Percentiles rank a stretch among this genome's conserved stretches.
phyloP scores from a whole-genome alignment of 1,140 invertebrate species.

The Thalassaphorura encarpata region DNA sequence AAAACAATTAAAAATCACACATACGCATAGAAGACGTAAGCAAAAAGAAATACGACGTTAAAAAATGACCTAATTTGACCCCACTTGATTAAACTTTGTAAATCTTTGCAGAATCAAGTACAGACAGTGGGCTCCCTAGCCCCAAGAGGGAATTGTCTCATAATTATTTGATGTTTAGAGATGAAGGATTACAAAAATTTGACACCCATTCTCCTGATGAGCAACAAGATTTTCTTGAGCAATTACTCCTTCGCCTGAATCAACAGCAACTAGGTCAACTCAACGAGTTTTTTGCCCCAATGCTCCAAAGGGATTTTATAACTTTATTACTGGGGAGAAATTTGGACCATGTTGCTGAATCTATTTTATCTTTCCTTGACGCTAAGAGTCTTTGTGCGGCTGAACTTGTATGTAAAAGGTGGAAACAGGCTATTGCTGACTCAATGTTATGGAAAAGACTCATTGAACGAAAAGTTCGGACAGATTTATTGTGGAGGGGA shows the following conservation, averaged over 20 bases:
- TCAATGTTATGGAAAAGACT: slow-evolving; percentile 97
- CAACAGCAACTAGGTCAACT: slow-evolving; percentile 99
- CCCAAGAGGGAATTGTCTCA: slow-evolving; percentile 46
- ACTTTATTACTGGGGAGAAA: slow-evolving; percentile 95
- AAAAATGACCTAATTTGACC: too few species aligned
- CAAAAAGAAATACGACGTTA: too few species aligned
- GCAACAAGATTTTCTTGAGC: slow-evolving; percentile 95
- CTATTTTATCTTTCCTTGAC: slow-evolving; percentile 93
- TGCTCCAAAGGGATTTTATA: slow-evolving; percentile 98
- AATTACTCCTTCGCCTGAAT: slow-evolving; percentile 88
- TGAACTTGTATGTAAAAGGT: slow-evolving; percentile 94
- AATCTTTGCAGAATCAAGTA: too few species aligned
- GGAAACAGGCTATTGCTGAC: slow-evolving; percentile 93
- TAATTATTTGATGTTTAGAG: slow-evolving; percentile 64
- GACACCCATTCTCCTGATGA: slow-evolving; percentile 82
- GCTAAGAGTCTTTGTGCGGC: slow-evolving; percentile 86
- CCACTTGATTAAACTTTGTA: too few species aligned
- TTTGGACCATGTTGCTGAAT: slow-evolving; percentile 95
- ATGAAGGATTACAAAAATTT: slow-evolving; percentile 75
- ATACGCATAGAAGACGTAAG: too few species aligned
- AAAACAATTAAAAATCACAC: too few species aligned
- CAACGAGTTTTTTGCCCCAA: slow-evolving; percentile 93
- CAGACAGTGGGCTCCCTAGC: too few species aligned
- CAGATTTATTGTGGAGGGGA: slow-evolving; percentile 91
- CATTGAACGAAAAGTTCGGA: slow-evolving; percentile 86